These are phyloP conservation scores for Listronotus oregonensis DNA, from an alignment of 1,140 invertebrate genomes.

Conservation along the genomic window DNA sequence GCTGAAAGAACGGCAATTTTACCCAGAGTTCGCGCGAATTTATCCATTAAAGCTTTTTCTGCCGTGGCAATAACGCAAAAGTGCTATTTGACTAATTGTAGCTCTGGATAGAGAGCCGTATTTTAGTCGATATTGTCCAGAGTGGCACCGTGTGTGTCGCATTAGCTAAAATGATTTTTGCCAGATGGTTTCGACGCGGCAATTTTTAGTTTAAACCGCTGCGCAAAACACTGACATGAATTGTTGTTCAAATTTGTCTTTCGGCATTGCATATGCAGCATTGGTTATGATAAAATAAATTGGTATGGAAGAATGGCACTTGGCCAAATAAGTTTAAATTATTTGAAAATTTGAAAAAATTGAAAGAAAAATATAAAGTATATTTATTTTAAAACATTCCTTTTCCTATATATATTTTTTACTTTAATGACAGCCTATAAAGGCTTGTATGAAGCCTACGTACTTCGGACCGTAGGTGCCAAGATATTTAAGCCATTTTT, in stretches of 20 bases:
- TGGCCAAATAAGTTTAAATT: no score
- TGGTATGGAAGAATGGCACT: no score
- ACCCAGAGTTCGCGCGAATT: slow-evolving; percentile 33
- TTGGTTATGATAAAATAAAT: no score
- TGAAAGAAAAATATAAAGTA: no score
- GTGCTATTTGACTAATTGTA: slow-evolving; percentile 36
- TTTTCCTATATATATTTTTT: no score
- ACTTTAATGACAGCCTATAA: no score
- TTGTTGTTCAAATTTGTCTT: background rate
- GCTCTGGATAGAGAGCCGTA: slow-evolving; percentile 18
- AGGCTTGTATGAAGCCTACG: no score
- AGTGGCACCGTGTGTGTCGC: slow-evolving; percentile 18
- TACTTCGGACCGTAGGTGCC: no score
- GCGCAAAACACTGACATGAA: background rate
- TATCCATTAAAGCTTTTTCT: slow-evolving; percentile 37
- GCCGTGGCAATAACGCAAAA: slow-evolving; percentile 30
- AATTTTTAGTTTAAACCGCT: slow-evolving; percentile 10
- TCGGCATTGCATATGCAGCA: no score
- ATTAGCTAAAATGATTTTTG: slow-evolving; percentile 29
- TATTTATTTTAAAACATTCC: no score
- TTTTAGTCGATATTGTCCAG: slow-evolving; percentile 25
- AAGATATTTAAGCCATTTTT: no score
- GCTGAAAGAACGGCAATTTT: slow-evolving; percentile 33
- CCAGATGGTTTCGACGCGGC: slow-evolving; percentile 17
- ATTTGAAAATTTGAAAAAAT: no score